Base-by-base conservation (phyloP, 1,140 invertebrate species). In the Atta texana region DNA sequence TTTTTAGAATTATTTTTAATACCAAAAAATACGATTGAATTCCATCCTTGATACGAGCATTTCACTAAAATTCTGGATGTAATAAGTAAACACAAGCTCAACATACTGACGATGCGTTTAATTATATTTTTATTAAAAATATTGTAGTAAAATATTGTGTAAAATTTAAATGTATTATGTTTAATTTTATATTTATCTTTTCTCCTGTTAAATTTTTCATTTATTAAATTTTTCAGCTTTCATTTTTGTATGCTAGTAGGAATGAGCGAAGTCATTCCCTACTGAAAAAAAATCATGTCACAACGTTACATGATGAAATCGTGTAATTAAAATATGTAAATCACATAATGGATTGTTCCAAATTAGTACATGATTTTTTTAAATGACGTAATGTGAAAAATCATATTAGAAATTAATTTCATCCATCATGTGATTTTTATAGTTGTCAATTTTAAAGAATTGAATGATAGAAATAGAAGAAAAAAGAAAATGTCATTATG, bases 91-190 rank as follows among this genome's bases (percentile, higher is more conserved):
- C 12, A 4, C 34, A 68, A 44, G 8, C 8, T 14, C 49, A 51
- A 51, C 44, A 7, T 44, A 8, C 39, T 44, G 39, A 44, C 10
- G 2, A 44, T 10, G 8, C 39, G 39, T 44, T 71, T 71, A 28
- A 71, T n/a, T 72, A 53, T 31, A 71, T 55, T 55, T 55, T 31
- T 31, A 24, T 72, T 55, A 55, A 34, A 72, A 68, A 21, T 64
- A 34, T 66, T 21, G 7, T n/a, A 39, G n/a, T 21, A 21, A 68
- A 14, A 34, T 31, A 31, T 34, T 34, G 31, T 34, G 6, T 8
- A 66, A 64, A 64, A 64, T 64, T 1, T 34, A 10, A 66, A n/a
- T n/a, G 16, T 6, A 6, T 31, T 34, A 10, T 44, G 14, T 68
- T 44, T 6, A 44, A 44, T 44, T 44, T 44, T 44, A 44, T 10